phyloP scores from a whole-genome alignment of 2,113 vertebrate genomes.

The Naja naja region DNA sequence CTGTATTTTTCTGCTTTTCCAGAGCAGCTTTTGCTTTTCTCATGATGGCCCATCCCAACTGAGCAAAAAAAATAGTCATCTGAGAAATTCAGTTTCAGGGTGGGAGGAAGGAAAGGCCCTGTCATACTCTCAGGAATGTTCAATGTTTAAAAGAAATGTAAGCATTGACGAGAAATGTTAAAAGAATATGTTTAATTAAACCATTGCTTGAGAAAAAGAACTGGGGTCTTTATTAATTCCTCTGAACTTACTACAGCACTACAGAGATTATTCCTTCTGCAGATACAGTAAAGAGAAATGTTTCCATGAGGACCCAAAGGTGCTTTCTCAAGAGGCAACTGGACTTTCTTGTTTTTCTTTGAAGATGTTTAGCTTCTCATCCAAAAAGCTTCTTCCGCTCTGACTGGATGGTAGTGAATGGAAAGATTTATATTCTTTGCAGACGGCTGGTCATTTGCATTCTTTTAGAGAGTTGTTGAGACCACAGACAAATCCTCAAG shows the following conservation, averaged over 20 bases:
- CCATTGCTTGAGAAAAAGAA: slow-evolving; percentile 18
- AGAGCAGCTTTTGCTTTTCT: neutral
- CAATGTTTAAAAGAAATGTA: slow-evolving; percentile 8
- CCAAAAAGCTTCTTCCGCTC: too few relatives aligned
- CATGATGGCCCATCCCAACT: slow-evolving; percentile 9
- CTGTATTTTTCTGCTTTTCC: neutral
- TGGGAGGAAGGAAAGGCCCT: slow-evolving; percentile 19
- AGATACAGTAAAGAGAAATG: neutral
- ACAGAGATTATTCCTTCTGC: neutral
- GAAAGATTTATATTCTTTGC: too few relatives aligned
- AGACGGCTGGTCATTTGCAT: too few relatives aligned
- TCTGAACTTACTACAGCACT: slow-evolving; percentile 11
- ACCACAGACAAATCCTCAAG: too few relatives aligned
- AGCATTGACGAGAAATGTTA: slow-evolving; percentile 11
- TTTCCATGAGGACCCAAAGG: neutral
- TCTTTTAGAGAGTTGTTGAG: too few relatives aligned
- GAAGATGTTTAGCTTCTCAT: too few relatives aligned
- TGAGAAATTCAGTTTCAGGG: slow-evolving; percentile 37
- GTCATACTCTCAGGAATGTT: slow-evolving; percentile 39
- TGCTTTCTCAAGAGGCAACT: too few relatives aligned
- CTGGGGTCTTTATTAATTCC: slow-evolving; percentile 3
- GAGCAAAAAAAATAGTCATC: slow-evolving; percentile 47
- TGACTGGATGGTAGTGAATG: too few relatives aligned
- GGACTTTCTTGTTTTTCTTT: too few relatives aligned
- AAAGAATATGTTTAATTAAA: neutral